These are phyloP conservation scores for Numenius phaeopus DNA, from an alignment of 2,797 vertebrate genomes.

Conservation along the genomic window DNA sequence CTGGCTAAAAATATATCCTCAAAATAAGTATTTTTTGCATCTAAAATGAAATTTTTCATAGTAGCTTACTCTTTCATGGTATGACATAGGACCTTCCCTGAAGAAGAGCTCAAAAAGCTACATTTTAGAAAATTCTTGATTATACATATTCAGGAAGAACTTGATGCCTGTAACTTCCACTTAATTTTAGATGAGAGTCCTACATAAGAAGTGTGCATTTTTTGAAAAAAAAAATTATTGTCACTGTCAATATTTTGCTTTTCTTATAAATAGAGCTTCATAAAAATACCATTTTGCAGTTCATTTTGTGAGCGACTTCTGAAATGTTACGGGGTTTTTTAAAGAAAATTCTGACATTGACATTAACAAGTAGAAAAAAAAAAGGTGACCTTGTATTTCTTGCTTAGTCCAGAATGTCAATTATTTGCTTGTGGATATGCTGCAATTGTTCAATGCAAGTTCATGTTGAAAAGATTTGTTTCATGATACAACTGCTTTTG, in stretches of 20 bases:
- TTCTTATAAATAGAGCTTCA: conserved; percentile 60
- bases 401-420: conserved; percentile 50
- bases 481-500: conserved; percentile 49
- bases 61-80: neutral
- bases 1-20: conserved; percentile 46
- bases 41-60: neutral
- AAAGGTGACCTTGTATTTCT: conserved; percentile 52
- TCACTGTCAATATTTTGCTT: conserved; percentile 67
- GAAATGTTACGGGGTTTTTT: conserved; percentile 47
- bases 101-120: neutral
- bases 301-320: conserved; percentile 57
- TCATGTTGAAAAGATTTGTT: conserved; percentile 46
- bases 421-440: conserved; percentile 51
- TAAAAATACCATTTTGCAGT: conserved; percentile 47
- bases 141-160: conserved; percentile 4
- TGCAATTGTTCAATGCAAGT: conserved; percentile 46
- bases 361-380: conserved; percentile 22
- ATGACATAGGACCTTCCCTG: neutral
- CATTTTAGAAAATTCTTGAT: conserved; percentile 30
- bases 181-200: conserved; percentile 60
- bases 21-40: neutral
- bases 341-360: conserved; percentile 48
- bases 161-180: conserved; percentile 44
- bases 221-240: conserved; percentile 7
- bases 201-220: conserved; percentile 56